Base-by-base conservation (phyloP, 2,888 invertebrate genomes). In the Rhamnusium bicolor region DNA sequence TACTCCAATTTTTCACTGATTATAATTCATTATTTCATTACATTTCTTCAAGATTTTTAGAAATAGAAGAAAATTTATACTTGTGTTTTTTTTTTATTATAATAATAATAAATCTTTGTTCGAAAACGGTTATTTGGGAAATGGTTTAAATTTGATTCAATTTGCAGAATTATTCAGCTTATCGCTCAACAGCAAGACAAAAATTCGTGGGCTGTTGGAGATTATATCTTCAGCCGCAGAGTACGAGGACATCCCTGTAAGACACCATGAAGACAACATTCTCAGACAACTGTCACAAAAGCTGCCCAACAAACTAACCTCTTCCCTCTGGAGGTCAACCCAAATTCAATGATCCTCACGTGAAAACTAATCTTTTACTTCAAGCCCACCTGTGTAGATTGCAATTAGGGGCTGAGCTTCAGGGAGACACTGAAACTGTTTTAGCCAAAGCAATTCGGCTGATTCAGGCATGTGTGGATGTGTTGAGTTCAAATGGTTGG, bases 151-250 rank as follows among this genome's bases (percentile, higher is more conserved):
- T 46, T 18, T 80, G 76, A 73, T 54, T 54, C 19, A 46, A 2
- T 46, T 88, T 87, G n/a, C 90, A 96, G 99, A 99, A 88, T 90
- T 99, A 81, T 99, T 99, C 91, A 98, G 98, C 85, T 92, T 98
- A 84, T 99, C 99, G 0, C 89, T 99, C 60, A 98, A 98, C 81
- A 96, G 92, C 83, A 99, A 99, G 90, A 99, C 99, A 0, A 99
- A 99, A 90, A 96, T 99, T 74, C 93, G 98, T 10, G 98, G 99
- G 1, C 91, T 99, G 7, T 89, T 99, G 82, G 99, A 99, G 90
- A 99, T 99, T 85, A 97, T 99, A 76, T 96, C 98, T 0, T 97
- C 97, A 1, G 99, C 99, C 0, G 97, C 97, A 0, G 99, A 99
- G 89, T 99, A 98, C 89, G 96, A 97, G 75, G 94, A 94, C 81